Conservation (phyloP, 1,140 invertebrate species). For the Heliconius nattereri region DNA sequence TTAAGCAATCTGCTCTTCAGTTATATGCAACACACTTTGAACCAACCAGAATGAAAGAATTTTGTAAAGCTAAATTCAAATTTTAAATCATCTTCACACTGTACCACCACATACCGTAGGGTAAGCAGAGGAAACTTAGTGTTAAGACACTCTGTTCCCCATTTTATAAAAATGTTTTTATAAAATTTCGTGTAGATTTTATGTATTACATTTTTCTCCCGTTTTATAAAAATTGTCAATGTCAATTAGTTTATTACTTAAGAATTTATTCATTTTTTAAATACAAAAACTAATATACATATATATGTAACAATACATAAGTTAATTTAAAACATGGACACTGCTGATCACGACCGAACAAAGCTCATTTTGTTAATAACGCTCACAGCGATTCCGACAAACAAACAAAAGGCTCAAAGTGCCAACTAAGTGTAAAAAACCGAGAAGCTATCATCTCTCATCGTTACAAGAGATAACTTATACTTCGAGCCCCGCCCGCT, state of each 20-base stretch:
- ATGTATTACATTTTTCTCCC: too few species aligned
- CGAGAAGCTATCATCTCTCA: constrained; percentile 35
- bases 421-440: constrained; percentile 43
- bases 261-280: too few species aligned
- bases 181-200: too few species aligned
- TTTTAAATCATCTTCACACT: too few species aligned
- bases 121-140: too few species aligned
- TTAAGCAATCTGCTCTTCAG: constrained; percentile 39
- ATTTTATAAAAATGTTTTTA: too few species aligned
- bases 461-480: constrained; percentile 35
- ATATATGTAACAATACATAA: too few species aligned
- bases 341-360: background rate
- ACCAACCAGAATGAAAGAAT: background rate
- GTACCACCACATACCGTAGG: too few species aligned
- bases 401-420: constrained; percentile 29
- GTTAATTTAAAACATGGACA: background rate
- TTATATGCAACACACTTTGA: constrained; percentile 35
- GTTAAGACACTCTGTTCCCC: too few species aligned
- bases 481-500: constrained; percentile 37
- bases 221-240: too few species aligned
- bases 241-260: too few species aligned
- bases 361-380: constrained; percentile 6
- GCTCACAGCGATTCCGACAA: background rate
- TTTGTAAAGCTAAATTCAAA: background rate
- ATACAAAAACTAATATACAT: too few species aligned